These are phyloP conservation scores for Calliopum simillimum DNA, from an alignment of 2,888 invertebrate genomes.

Conservation along the genomic window DNA sequence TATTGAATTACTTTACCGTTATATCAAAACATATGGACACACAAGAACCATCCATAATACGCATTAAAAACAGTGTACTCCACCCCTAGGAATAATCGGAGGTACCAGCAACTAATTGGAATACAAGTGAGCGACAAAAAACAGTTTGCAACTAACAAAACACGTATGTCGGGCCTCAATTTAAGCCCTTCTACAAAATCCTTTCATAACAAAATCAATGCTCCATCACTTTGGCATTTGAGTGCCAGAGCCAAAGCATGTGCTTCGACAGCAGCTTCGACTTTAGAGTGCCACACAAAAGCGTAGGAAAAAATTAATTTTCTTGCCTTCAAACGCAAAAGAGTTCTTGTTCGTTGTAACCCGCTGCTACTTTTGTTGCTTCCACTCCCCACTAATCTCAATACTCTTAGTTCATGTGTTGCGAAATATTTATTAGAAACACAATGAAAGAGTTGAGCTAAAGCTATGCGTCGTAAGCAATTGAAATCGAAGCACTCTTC, in stretches of 20 bases:
- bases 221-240: background rate
- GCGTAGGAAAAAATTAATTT: conserved; percentile 59
- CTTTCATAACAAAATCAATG: conserved; percentile 9
- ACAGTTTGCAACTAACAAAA: conserved; percentile 19
- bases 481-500: too few relatives aligned
- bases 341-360: background rate
- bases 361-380: too few relatives aligned
- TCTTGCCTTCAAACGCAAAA: conserved; percentile 60
- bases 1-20: too few relatives aligned
- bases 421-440: background rate
- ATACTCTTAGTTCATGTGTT: too few relatives aligned
- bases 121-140: conserved; percentile 22
- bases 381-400: too few relatives aligned
- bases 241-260: too few relatives aligned
- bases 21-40: too few relatives aligned
- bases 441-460: background rate
- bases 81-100: too few relatives aligned
- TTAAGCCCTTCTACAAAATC: conserved; percentile 9
- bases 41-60: too few relatives aligned
- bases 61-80: too few relatives aligned
- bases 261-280: background rate
- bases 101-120: conserved; percentile 25
- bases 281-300: conserved; percentile 50
- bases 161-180: conserved; percentile 4
- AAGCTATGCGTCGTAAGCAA: too few relatives aligned